phyloP scores from a whole-genome alignment of 2,888 invertebrate species.

The Sminthurides aquaticus region DNA sequence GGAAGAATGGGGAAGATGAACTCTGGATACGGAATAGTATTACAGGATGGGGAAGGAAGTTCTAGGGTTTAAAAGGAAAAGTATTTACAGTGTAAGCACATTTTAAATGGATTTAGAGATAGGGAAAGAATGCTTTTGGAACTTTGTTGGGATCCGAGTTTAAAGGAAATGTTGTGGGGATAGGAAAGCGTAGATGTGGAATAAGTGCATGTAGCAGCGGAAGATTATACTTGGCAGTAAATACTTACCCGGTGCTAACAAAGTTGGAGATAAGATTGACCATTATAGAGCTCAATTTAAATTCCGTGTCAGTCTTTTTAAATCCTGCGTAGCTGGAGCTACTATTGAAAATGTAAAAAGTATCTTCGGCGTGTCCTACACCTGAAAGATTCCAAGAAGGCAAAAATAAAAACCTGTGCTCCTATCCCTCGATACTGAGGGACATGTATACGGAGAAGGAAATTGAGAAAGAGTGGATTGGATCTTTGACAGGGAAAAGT shows the following conservation, averaged over 20 bases:
- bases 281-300: constrained; percentile 17
- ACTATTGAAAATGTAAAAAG: constrained; percentile 31
- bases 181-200: too few relatives aligned
- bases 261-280: constrained; percentile 24
- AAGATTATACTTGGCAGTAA: too few relatives aligned
- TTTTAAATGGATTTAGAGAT: too few relatives aligned
- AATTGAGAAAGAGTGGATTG: not conserved
- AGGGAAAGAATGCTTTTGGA: too few relatives aligned
- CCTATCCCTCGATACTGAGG: not conserved
- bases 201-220: too few relatives aligned
- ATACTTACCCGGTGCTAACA: constrained; percentile 15
- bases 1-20: too few relatives aligned
- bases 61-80: too few relatives aligned
- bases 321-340: constrained; percentile 29
- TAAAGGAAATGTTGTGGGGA: too few relatives aligned
- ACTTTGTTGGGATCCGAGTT: too few relatives aligned
- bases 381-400: constrained; percentile 13
- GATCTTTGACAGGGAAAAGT: not conserved
- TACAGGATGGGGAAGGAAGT: too few relatives aligned
- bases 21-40: too few relatives aligned
- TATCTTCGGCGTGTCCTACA: constrained; percentile 26
- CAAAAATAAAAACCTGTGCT: not conserved
- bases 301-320: constrained; percentile 25
- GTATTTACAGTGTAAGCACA: too few relatives aligned
- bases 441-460: not conserved